A percentile compares a stretch with the other conserved stretches of the same genome.
Evolutionary conservation across 2,888 invertebrate species (phyloP).

Genomic region (Syrista parreyssii): DNA sequence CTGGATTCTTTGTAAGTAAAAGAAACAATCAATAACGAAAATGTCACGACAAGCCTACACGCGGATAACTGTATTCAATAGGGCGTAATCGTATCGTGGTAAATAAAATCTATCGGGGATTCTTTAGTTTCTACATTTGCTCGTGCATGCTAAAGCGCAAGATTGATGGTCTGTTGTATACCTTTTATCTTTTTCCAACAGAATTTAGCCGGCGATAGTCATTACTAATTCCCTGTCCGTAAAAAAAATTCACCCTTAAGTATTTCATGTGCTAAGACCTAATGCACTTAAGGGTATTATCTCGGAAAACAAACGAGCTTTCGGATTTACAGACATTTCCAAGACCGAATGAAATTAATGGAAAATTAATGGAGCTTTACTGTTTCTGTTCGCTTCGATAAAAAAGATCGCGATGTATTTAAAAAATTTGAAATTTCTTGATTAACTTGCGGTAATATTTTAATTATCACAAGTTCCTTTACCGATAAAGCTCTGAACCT

Average conservation of each 20-base stretch:
- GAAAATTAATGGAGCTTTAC: neutral
- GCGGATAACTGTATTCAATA: neutral
- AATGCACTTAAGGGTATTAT: neutral
- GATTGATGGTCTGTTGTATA: constrained; percentile 19
- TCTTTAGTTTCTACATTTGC: constrained; percentile 7
- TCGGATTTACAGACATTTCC: neutral
- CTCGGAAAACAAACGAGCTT: neutral
- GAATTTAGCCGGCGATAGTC: neutral
- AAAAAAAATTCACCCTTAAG: too few relatives aligned
- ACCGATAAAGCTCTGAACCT: too few relatives aligned
- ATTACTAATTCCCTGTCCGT: neutral
- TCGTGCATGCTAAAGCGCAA: constrained; percentile 15
- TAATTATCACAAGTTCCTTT: too few relatives aligned
- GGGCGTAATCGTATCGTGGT: neutral
- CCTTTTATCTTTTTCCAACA: neutral
- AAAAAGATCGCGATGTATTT: too few relatives aligned
- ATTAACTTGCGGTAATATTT: too few relatives aligned
- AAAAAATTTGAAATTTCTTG: too few relatives aligned
- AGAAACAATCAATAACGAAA: neutral
- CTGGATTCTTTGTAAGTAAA: neutral
- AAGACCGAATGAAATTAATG: neutral
- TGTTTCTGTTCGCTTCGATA: neutral
- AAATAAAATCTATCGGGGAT: constrained; percentile 18
- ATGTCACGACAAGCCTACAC: neutral
- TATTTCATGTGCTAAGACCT: too few relatives aligned